Percentiles rank a stretch among this genome's conserved stretches.
phyloP scores from a whole-genome alignment of 2,797 vertebrate genomes.

The Pteropus rufus region DNA sequence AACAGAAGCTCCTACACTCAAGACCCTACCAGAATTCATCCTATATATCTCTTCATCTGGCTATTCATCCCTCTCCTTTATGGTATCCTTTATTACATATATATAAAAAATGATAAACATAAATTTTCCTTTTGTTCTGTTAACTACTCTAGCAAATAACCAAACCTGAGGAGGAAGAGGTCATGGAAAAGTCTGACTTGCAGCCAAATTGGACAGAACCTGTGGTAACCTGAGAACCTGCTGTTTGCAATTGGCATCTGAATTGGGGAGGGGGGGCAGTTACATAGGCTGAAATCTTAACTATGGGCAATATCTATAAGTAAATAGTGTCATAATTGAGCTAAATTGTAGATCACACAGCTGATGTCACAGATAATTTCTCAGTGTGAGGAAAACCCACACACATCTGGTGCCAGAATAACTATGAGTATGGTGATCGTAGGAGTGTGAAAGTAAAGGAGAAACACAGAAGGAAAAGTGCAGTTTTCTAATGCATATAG shows the following conservation, averaged over 20 bases:
- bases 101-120: not conserved
- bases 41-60: not conserved
- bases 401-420: not conserved
- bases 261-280: not conserved
- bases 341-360: not conserved
- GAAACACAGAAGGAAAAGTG: not conserved
- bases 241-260: not conserved
- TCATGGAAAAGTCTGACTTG: not conserved
- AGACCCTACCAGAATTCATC: not conserved
- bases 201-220: not conserved
- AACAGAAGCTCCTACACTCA: not conserved
- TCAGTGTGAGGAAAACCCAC: not conserved
- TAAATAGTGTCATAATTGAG: not conserved
- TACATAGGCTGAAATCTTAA: not conserved
- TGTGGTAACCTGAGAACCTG: not conserved
- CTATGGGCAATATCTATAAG: not conserved
- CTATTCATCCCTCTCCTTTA: not conserved
- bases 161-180: not conserved
- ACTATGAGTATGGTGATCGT: not conserved
- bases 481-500: not conserved
- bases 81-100: not conserved
- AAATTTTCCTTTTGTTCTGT: not conserved
- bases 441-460: not conserved
- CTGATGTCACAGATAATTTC: not conserved
- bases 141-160: not conserved